Conservation (phyloP, 2,113 vertebrate species). For the Lepus americanus region DNA sequence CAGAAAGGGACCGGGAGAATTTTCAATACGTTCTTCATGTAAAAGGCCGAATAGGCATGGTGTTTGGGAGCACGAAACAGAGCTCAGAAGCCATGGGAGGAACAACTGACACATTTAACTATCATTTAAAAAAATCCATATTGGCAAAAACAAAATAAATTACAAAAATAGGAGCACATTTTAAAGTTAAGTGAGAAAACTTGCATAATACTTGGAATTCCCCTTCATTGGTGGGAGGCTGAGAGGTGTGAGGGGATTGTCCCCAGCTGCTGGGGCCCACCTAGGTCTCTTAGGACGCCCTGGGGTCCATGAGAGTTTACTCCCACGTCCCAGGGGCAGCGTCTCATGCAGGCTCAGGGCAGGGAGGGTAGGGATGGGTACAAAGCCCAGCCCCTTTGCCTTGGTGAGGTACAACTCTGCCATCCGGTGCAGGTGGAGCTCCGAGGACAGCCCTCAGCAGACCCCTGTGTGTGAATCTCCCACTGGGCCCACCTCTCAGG, state of each 20-base stretch:
- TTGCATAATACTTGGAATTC: neutral
- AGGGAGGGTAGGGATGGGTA: neutral
- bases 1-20: neutral
- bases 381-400: neutral
- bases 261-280: neutral
- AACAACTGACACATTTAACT: neutral
- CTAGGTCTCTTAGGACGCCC: neutral
- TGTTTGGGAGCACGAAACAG: neutral
- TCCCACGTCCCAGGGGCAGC: neutral
- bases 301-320: no score
- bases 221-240: neutral
- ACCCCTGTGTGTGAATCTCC: neutral
- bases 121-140: neutral
- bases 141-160: neutral
- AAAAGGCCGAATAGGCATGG: neutral
- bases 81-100: neutral
- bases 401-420: neutral
- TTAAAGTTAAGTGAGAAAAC: conserved; percentile 3
- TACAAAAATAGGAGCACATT: neutral
- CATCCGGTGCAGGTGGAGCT: no score
- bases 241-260: no score
- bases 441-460: neutral
- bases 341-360: neutral
- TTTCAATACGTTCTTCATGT: neutral
- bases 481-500: neutral